These are phyloP conservation scores for Monoplex corrugatus DNA, from an alignment of 2,888 invertebrate species.

Conservation along the genomic window DNA sequence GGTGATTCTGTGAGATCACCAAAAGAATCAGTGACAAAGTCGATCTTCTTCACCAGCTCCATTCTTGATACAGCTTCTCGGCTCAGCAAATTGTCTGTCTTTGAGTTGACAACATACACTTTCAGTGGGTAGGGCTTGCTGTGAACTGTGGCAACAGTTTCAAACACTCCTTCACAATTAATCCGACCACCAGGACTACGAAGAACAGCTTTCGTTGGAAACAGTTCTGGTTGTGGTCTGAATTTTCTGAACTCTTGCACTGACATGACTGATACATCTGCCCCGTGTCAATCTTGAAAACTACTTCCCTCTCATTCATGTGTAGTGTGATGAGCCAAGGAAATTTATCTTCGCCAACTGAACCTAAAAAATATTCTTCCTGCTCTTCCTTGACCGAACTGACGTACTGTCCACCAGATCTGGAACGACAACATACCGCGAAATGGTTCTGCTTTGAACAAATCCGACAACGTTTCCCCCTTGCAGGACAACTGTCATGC, in stretches of 20 bases:
- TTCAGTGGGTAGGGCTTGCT: background rate
- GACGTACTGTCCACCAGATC: too few relatives aligned
- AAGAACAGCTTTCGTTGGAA: background rate
- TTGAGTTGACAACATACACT: background rate
- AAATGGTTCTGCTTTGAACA: too few relatives aligned
- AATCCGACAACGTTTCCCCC: too few relatives aligned
- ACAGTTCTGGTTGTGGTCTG: background rate
- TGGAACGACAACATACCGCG: too few relatives aligned
- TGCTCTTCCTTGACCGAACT: too few relatives aligned
- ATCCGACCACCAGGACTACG: background rate
- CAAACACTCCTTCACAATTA: background rate
- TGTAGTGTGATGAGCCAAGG: too few relatives aligned
- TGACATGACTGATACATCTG: background rate
- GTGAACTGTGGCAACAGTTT: background rate
- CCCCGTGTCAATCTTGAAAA: constrained; percentile 24
- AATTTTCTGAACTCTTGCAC: background rate
- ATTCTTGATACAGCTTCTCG: background rate
- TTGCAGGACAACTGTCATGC: too few relatives aligned
- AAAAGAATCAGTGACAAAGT: background rate
- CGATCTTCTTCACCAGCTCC: background rate
- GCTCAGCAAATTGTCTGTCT: background rate
- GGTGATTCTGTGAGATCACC: background rate
- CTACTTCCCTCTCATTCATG: too few relatives aligned
- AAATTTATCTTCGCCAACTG: too few relatives aligned
- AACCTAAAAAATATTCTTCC: too few relatives aligned